Percentiles rank a stretch among this genome's conserved stretches.
phyloP scores from a whole-genome alignment of 2,888 invertebrate species.

The Dinocampus coccinellae region DNA sequence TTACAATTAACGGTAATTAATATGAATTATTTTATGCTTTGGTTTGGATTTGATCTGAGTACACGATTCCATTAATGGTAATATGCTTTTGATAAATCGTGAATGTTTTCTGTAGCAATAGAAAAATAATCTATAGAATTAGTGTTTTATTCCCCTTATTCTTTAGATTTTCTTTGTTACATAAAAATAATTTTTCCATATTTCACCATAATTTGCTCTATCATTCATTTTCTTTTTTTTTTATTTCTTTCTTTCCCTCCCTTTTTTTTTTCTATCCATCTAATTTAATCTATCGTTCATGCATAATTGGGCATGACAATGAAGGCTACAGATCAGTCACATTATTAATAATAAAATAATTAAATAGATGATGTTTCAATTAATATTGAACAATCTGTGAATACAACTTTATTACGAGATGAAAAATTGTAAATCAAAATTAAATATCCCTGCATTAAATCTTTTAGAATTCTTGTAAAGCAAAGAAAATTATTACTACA shows the following conservation, averaged over 20 bases:
- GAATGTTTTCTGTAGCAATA: conserved; percentile 43
- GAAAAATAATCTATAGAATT: conserved; percentile 18
- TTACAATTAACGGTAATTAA: conserved; percentile 46
- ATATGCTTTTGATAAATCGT: conserved; percentile 51
- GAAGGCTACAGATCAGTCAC: background rate
- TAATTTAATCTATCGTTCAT: background rate
- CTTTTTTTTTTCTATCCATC: too few relatives aligned
- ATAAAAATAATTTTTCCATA: background rate
- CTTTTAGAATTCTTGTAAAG: background rate
- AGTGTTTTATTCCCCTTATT: background rate
- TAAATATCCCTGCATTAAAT: background rate
- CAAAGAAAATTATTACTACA: background rate
- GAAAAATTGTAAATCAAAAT: too few relatives aligned
- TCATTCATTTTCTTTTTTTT: too few relatives aligned
- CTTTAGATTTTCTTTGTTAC: background rate
- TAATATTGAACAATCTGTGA: background rate
- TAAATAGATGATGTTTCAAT: background rate
- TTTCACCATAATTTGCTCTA: too few relatives aligned
- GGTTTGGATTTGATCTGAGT: conserved; percentile 54
- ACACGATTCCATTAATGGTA: conserved; percentile 54
- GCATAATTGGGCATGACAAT: background rate
- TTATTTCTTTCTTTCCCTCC: too few relatives aligned
- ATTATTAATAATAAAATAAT: background rate
- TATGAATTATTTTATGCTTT: conserved; percentile 52
- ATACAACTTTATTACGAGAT: too few relatives aligned